Evolutionary conservation across 2,888 invertebrate genomes (phyloP).

Genomic region (Matsumyia berberina): DNA sequence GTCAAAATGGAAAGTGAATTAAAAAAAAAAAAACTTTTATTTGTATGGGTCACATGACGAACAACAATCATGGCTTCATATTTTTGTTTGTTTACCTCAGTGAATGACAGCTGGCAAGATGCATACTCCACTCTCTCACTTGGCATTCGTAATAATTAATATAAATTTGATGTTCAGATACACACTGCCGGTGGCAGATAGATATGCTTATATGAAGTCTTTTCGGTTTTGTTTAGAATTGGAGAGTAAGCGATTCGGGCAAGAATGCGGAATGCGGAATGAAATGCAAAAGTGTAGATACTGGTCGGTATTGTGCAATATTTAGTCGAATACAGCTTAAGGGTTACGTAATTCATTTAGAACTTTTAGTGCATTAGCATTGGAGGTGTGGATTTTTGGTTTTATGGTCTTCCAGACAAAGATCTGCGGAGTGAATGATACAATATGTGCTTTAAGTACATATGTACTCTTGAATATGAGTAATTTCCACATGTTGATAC

Average conservation of each 20-base stretch:
- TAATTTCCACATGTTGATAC: too few relatives aligned
- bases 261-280: neutral
- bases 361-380: neutral
- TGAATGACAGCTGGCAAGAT: slow-evolving; percentile 2
- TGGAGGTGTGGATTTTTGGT: neutral
- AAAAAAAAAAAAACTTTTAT: neutral
- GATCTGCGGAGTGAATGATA: too few relatives aligned
- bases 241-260: neutral
- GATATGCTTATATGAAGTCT: neutral
- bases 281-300: neutral
- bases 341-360: neutral
- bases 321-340: neutral
- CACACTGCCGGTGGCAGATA: neutral
- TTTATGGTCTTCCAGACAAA: neutral
- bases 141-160: too few relatives aligned
- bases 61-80: neutral
- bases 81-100: slow-evolving; percentile 14
- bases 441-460: too few relatives aligned
- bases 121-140: too few relatives aligned
- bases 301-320: neutral
- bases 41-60: slow-evolving; percentile 3
- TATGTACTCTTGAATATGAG: too few relatives aligned
- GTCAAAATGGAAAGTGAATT: neutral
- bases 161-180: neutral
- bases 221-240: neutral